Base-by-base conservation (phyloP, 2,888 invertebrate species). In the Drosophila buzzatii region DNA sequence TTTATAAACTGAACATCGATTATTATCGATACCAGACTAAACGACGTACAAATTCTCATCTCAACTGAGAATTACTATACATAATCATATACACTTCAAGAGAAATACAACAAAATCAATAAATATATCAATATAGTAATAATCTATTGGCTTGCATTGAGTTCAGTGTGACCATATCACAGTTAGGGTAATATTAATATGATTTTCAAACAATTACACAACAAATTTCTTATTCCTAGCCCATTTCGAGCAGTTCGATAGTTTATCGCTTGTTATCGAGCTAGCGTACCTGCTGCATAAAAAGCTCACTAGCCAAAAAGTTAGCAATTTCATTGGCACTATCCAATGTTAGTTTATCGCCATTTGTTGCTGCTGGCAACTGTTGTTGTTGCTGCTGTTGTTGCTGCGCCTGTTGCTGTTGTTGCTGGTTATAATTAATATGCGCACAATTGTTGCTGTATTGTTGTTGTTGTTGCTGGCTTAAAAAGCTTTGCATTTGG, bases 291-390 rank as follows among this genome's bases (percentile, higher is more conserved):
- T 97, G 97, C 94, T 97, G 96, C 94, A 96, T 96, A 94, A 96
- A 96, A 93, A 96, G 94, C 95, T 97, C 97, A 93, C 96, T 96
- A 92, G 97, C 96, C 92, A 97, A 95, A 94, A 97, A 96, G 94
- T 96, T 96, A 90, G 96, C 96, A 93, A 97, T 96, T 95, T 97
- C 97, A 94, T 96, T 95, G 92, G 96, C 96, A 94, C 41, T 73
- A 31, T 97, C 97, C 95, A 97, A 96, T 62, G 90, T 80, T 69
- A 91, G 90, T 85, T 91, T 89, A 73, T 91, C 90, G 64, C 77
- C 77, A 70, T 72, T 71, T 63, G 41, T 65, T 70, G 67, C 66
- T 53, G 67, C 33, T 77, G 18, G 47, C 16, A 67, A 70, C 23
- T 47, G 69, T 35, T 56, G 71, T 7, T 66, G 71, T 3, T 72